These are phyloP conservation scores for Pristionchus japonicus DNA, from an alignment of 2,888 invertebrate species.

Conservation along the genomic window DNA sequence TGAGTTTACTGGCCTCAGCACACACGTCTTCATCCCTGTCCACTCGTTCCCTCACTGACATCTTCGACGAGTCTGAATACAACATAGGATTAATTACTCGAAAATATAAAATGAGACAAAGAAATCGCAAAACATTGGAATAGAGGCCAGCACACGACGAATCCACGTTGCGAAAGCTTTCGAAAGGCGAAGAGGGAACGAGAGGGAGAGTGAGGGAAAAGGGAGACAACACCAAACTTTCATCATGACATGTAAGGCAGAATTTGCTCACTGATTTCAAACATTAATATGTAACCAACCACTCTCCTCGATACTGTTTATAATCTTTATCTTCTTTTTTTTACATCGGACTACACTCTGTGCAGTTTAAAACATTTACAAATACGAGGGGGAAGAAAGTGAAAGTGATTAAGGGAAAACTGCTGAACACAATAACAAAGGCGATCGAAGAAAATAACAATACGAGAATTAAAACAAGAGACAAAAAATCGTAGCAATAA, in stretches of 20 bases:
- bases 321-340: conserved; percentile 2
- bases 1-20: conserved; percentile 16
- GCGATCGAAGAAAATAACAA: conserved; percentile 40
- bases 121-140: background rate
- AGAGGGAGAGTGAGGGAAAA: background rate
- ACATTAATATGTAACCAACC: background rate
- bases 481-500: conserved; percentile 18
- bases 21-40: conserved; percentile 34
- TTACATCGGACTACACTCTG: background rate
- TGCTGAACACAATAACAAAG: conserved; percentile 20
- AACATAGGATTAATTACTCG: background rate
- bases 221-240: background rate
- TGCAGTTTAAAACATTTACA: background rate
- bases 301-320: background rate
- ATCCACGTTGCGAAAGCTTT: conserved; percentile 19
- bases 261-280: background rate
- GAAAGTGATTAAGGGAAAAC: conserved; percentile 76
- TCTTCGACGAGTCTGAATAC: background rate
- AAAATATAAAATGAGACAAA: background rate
- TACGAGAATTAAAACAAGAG: background rate
- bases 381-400: conserved; percentile 78
- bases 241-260: conserved; percentile 53
- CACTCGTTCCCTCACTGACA: conserved; percentile 7
- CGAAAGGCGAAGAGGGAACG: background rate
- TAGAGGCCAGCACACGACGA: background rate